Evolutionary conservation across 2,888 invertebrate species (phyloP), one percentile per base, ranked within the genome.

Genomic region (Priocnemis perturbator): DNA sequence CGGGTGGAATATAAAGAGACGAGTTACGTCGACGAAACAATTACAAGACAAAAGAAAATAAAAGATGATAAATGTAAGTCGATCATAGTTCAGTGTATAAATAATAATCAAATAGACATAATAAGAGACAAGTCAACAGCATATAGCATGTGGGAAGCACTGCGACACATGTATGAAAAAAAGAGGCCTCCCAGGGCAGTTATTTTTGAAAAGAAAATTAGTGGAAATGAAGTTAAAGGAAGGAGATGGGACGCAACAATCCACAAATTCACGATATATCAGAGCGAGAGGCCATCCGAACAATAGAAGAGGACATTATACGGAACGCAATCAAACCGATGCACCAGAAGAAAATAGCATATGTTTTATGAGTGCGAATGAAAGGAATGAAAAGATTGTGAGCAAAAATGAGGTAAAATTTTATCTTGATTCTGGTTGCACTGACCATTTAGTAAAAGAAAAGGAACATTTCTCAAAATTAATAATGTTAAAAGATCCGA

Each of bases 101-200:
- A 23, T 5, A 52, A 59, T 14, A 52, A 20, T 3, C 59, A 65
- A 26, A 19, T 59, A 7, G 59, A 61, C 19, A 21, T 23, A 3
- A 37, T 61, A 3, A 61, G 61, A 50, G 52, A 50, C 4, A 61
- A 62, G 11, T 11, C 3, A 15, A 67, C 61, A 2, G 61, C 61
- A 14, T 50, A 50, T 19, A 47, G 37, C 3, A 67, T 61, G 60
- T 67, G 62, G 67, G 26, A 47, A 23, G 45, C 17, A 11, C 5
- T 67, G 11, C 20, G n/a, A 5, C 17, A 57, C 2, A 44, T n/a
- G 14, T 61, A 48, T 19, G 61, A 67, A 30, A 62, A 7, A 57
- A 61, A 45, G 21, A 7, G 58, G 58, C 0, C 7, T 56, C n/a
- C 57, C 61, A 2, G 61, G 62, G 37, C 61, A 67, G 47, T 17